These are phyloP conservation scores for Thunnus thynnus DNA, from an alignment of 2,113 vertebrate species.

Conservation along the genomic window DNA sequence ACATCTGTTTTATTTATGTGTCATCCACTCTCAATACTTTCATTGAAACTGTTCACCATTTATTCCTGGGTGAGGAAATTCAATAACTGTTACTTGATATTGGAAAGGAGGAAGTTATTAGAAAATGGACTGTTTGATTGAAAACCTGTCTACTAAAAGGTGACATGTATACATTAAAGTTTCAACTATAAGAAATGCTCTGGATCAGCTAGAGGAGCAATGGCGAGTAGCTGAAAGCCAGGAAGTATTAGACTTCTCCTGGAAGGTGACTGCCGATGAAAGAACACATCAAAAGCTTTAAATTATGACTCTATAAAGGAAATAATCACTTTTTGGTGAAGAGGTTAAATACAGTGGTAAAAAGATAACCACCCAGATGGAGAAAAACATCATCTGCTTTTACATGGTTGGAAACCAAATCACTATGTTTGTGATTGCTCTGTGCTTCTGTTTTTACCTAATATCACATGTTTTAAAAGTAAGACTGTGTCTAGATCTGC, in stretches of 20 bases:
- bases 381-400: not conserved
- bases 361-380: not conserved
- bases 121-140: not conserved
- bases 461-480: not conserved
- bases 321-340: not conserved
- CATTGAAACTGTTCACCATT: not conserved
- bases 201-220: not conserved
- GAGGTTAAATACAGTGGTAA: not conserved
- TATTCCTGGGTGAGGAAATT: not conserved
- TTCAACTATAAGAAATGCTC: not conserved
- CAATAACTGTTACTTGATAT: not conserved
- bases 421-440: not conserved
- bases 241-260: not conserved
- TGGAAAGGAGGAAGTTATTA: not conserved
- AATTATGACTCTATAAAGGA: not conserved
- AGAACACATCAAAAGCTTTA: not conserved
- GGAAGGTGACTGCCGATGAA: not conserved
- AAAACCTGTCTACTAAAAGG: constrained; percentile 8
- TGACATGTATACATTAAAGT: not conserved
- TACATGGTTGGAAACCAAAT: not conserved
- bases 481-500: not conserved
- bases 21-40: not conserved
- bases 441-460: not conserved
- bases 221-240: not conserved
- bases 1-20: not conserved